A percentile compares a stretch with the other conserved stretches of the same genome.
Conservation (phyloP, 1,140 invertebrate genomes). For the Panulirus ornatus region DNA sequence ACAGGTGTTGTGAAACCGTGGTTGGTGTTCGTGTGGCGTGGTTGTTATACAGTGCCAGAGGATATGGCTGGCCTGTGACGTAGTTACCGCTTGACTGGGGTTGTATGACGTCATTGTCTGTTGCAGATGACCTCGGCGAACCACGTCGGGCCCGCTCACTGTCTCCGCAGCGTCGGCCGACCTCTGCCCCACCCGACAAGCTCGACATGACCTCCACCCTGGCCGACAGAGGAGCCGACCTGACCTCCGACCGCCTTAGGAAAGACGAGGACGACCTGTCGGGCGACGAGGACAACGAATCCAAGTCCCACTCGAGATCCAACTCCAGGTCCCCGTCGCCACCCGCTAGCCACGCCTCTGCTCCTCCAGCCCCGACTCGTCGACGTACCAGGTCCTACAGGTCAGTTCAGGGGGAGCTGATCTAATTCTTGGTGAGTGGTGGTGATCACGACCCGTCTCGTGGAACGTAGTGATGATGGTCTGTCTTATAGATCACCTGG, state of each 20-base stretch:
- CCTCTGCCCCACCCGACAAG: constrained; percentile 39
- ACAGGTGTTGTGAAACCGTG: no score
- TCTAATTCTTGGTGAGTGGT: no score
- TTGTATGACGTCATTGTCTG: no score
- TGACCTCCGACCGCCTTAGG: not conserved
- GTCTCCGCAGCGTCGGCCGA: constrained; percentile 53
- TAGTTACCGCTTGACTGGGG: no score
- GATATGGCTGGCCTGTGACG: no score
- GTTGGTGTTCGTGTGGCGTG: no score
- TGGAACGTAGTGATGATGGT: no score
- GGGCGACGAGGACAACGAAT: constrained; percentile 44
- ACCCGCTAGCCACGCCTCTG: constrained; percentile 63
- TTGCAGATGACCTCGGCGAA: not conserved
- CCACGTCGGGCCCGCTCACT: constrained; percentile 26
- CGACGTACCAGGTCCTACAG: constrained; percentile 40
- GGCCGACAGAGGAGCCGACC: not conserved
- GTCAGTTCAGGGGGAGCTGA: not conserved
- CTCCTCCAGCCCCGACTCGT: constrained; percentile 46
- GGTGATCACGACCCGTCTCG: not conserved
- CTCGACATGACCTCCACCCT: not conserved
- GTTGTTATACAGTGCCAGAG: no score
- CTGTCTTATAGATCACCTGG: no score
- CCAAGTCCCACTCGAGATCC: constrained; percentile 51
- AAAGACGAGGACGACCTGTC: constrained; percentile 46
- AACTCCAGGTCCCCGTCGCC: constrained; percentile 53